Evolutionary conservation across 2,113 vertebrate species (phyloP).

Genomic region (Oreocharis arfaki): DNA sequence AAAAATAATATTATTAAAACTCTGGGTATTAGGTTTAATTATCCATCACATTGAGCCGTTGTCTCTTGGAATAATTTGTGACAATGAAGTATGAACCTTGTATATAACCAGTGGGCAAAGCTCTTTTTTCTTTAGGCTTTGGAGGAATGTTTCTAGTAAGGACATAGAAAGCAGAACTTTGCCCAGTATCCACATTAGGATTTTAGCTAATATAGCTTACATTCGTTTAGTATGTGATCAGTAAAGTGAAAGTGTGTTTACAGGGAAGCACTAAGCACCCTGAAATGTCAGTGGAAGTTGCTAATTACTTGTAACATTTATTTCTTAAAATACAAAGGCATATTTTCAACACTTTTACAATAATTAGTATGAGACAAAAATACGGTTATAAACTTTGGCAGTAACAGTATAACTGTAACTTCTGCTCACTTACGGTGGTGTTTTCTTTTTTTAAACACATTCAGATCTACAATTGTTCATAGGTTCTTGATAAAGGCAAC

Average conservation of each 20-base stretch:
- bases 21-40: not conserved
- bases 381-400: not conserved
- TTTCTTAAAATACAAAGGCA: not conserved
- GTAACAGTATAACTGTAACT: not conserved
- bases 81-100: not conserved
- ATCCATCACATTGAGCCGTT: not conserved
- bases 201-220: not conserved
- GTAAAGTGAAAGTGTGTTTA: not conserved
- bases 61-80: not conserved
- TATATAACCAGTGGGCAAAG: not conserved
- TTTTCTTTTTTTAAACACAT: conserved; percentile 17
- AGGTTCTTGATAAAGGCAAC: conserved; percentile 97
- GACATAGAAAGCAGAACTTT: not conserved
- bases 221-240: not conserved
- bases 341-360: not conserved
- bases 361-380: not conserved
- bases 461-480: conserved; percentile 94
- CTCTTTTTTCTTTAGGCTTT: not conserved
- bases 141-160: not conserved
- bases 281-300: not conserved
- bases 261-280: not conserved
- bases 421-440: not conserved
- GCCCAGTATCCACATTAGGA: not conserved
- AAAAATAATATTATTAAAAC: not conserved
- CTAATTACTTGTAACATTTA: not conserved